These are phyloP conservation scores for Phengaris alcon DNA, from an alignment of 2,888 invertebrate genomes.

Conservation along the genomic window DNA sequence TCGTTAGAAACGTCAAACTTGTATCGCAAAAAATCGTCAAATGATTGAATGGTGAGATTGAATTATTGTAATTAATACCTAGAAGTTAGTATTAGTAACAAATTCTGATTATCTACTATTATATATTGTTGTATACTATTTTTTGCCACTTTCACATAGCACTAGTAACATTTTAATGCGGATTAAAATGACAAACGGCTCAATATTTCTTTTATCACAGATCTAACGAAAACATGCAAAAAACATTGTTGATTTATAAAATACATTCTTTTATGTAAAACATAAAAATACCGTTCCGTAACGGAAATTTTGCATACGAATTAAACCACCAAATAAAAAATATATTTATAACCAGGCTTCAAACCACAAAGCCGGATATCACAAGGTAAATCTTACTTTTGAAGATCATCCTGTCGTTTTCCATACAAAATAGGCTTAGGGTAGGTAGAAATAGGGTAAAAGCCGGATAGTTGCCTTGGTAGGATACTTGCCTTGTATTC, in stretches of 20 bases:
- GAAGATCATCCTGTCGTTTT: conserved; percentile 23
- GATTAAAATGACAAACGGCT: background rate
- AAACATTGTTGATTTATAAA: conserved; percentile 11
- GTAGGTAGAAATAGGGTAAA: background rate
- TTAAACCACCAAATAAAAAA: conserved; percentile 13
- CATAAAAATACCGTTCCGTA: conserved; percentile 1
- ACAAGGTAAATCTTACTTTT: conserved; percentile 12
- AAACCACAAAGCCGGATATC: conserved; percentile 4
- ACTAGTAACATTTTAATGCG: background rate
- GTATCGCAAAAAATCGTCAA: too few relatives aligned
- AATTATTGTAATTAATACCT: too few relatives aligned
- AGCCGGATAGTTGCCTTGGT: too few relatives aligned
- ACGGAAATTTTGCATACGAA: background rate
- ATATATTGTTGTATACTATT: background rate
- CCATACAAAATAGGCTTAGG: conserved; percentile 7
- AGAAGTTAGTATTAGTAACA: too few relatives aligned
- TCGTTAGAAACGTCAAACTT: too few relatives aligned
- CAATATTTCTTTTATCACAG: background rate
- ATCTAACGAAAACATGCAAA: background rate
- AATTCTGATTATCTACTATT: too few relatives aligned
- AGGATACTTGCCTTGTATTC: too few relatives aligned
- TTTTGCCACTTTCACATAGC: background rate
- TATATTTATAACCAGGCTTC: conserved; percentile 8
- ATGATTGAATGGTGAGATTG: too few relatives aligned
- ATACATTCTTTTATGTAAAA: conserved; percentile 9